Evolutionary conservation across 2,888 invertebrate genomes (phyloP), one percentile per base, ranked within the genome.

Genomic region (Andrena chrysosceles): DNA sequence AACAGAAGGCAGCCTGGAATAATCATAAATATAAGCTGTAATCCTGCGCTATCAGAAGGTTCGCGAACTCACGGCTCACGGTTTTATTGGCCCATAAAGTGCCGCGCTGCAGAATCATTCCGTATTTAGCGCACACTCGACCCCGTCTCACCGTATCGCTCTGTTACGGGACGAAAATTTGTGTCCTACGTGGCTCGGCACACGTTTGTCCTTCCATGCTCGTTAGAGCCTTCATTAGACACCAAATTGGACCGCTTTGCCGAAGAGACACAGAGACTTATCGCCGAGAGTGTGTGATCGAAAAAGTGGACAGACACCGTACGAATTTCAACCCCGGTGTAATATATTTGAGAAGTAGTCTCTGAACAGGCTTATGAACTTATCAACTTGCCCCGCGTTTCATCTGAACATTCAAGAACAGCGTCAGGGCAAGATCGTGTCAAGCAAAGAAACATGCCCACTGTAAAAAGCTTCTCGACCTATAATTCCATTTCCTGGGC

Each of bases 71-170:
- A 26, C 66, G 59, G 75, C 79, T 79, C 79, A 76, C 81, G 73
- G 87, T 83, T 91, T 90, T 91, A 91, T 91, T 89, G 86, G 74
- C 75, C 86, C 89, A 81, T 91, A 91, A 90, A 91, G 69, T 85
- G 81, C 85, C 84, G 87, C 87, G 77, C 85, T 83, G 85, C 78
- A 81, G 85, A 88, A 91, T 90, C 87, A 88, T 89, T 91, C 76
- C 85, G 87, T 83, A 90, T 91, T 91, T 91, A 91, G 88, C 87
- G 87, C 84, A 89, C 85, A 85, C 87, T 88, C 85, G 75, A 74
- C 60, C 75, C 42, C 60, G 62, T 72, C 31, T 73, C 71, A 48
- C 63, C 13, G 68, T 81, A 83, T 84, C 78, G 78, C 78, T 73
- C 78, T 78, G 77, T 81, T 78, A 72, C 62, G 71, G 77, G 78